Base-by-base conservation (phyloP, 2,113 vertebrate genomes). In the Scomber japonicus region DNA sequence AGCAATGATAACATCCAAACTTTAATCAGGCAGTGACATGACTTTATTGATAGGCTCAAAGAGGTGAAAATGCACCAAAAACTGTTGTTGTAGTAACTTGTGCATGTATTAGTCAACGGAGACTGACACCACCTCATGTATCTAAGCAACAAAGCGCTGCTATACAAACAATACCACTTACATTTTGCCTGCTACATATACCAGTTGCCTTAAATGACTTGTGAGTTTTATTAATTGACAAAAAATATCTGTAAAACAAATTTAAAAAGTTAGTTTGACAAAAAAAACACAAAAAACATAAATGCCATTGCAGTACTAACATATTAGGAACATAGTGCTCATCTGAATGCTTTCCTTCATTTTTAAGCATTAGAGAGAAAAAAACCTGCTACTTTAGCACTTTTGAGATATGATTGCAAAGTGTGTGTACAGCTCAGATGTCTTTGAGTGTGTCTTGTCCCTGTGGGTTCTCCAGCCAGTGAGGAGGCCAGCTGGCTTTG, bases 401-500 rank as follows among this genome's bases (percentile, higher is more conserved):
- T 8, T 21, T 48, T 59, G 11, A 53, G 74, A 51, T 4, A 9
- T 35, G 63, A 30, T 17, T 60, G 35, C 15, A 11, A 44, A 30
- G 24, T 63, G 14, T 64, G 56, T n/a, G 50, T 4, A 21, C 17
- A 16, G 16, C 19, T 93, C 82, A 95, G 14, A 94, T 3, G 46
- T 95, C 94, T 74, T 89, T 93, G 40, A 95, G 91, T 0, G 80
- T 56, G 49, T 92, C 88, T 62, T 88, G 60, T 13, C 73, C 89
- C 3, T 88, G 57, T 3, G 90, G 88, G 57, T 88, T 86, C 65
- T 94, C 93, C 76, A 91, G 75, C 94, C 94, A 95, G 57, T 94
- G 92, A 63, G 94, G 90, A 21, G 94, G 94, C 94, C 94, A 94
- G 61, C 89, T 90, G 77, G 89, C 88, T 68, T 90, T 91, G 61